phyloP scores from a whole-genome alignment of 2,113 vertebrate species.

The Recurvirostra avosetta region DNA sequence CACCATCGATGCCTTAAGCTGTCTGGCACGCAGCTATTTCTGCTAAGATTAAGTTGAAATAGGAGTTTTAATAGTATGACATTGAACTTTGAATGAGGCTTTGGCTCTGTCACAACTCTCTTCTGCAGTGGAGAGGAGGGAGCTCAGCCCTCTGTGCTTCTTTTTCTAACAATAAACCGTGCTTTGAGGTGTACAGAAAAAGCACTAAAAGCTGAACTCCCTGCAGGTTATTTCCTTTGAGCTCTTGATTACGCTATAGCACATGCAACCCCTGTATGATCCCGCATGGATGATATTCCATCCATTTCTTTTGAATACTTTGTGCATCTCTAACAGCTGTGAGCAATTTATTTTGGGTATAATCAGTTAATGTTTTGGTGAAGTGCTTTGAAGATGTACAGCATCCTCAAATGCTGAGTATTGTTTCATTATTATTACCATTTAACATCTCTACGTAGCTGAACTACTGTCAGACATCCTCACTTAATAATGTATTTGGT shows the following conservation, averaged over 20 bases:
- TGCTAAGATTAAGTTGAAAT: background rate
- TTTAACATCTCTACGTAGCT: constrained; percentile 32
- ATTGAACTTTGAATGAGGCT: background rate
- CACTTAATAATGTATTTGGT: background rate
- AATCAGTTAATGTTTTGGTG: constrained; percentile 24
- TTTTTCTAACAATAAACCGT: background rate
- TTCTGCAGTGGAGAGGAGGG: background rate
- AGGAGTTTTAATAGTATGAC: background rate
- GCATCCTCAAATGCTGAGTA: background rate
- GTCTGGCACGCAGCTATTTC: background rate
- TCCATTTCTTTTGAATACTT: background rate
- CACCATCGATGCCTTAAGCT: background rate
- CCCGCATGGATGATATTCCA: constrained; percentile 6
- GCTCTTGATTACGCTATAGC: background rate
- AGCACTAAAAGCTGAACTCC: background rate
- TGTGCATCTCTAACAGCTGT: background rate
- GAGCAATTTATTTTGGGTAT: constrained; percentile 15
- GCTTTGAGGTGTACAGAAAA: background rate
- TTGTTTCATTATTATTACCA: background rate
- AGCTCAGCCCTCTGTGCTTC: background rate
- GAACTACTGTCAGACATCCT: constrained; percentile 43
- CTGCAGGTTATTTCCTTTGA: constrained; percentile 14
- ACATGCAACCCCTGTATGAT: background rate
- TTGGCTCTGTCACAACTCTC: background rate
- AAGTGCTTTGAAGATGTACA: constrained; percentile 40